phyloP scores from a whole-genome alignment of 2,797 vertebrate genomes.

The Echiichthys vipera region DNA sequence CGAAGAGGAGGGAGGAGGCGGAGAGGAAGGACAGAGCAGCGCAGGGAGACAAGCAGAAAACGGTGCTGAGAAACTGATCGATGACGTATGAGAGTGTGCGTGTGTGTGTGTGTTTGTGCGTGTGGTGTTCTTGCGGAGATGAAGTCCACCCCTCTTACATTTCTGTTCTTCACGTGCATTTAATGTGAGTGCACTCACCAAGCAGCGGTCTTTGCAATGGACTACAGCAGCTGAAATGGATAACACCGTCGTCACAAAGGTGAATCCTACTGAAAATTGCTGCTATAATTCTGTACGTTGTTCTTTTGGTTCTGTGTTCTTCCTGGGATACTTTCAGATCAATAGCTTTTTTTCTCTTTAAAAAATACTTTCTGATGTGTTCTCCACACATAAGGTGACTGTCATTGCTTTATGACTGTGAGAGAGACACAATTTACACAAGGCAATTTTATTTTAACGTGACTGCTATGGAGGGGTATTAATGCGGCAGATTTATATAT shows the following conservation, averaged over 20 bases:
- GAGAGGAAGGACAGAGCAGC: slow-evolving; percentile 49
- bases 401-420: slow-evolving; percentile 18
- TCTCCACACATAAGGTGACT: background rate
- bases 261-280: slow-evolving; percentile 31
- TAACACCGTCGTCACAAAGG: slow-evolving; percentile 4
- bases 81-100: slow-evolving; percentile 82
- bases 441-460: slow-evolving; percentile 9
- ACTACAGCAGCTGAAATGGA: slow-evolving; percentile 10
- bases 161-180: slow-evolving; percentile 16
- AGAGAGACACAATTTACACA: background rate
- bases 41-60: slow-evolving; percentile 73
- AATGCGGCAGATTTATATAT: slow-evolving; percentile 16
- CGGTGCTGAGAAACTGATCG: slow-evolving; percentile 85
- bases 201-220: slow-evolving; percentile 13
- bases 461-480: slow-evolving; percentile 11
- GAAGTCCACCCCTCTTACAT: background rate
- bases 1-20: slow-evolving; percentile 48
- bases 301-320: slow-evolving; percentile 17
- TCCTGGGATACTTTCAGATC: slow-evolving; percentile 5
- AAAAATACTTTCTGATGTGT: background rate
- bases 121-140: background rate
- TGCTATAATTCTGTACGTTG: slow-evolving; percentile 30
- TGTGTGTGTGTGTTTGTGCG: slow-evolving; percentile 29
- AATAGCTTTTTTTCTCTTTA: slow-evolving; percentile 7
- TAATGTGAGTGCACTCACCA: slow-evolving; percentile 25